Conservation (phyloP, 2,888 invertebrate genomes). For the Minunthozetes semirufus region DNA sequence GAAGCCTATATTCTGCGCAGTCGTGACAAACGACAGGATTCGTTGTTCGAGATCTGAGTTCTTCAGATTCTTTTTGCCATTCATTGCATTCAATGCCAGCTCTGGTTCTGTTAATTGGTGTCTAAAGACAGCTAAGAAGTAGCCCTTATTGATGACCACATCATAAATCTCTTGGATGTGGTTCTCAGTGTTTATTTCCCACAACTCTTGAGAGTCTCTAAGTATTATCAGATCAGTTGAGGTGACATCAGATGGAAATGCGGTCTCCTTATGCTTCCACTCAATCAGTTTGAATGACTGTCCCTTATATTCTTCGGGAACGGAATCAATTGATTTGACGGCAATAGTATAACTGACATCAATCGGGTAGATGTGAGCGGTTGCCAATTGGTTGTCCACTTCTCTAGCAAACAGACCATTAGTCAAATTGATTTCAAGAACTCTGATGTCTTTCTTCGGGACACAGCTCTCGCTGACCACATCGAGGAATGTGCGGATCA, state of each 20-base stretch:
- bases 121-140: neutral
- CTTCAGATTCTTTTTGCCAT: neutral
- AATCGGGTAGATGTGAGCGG: conserved; percentile 25
- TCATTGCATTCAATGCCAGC: conserved; percentile 5
- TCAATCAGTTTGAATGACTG: conserved; percentile 18
- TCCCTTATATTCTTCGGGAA: neutral
- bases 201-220: neutral
- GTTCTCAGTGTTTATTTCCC: neutral
- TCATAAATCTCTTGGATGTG: neutral
- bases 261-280: conserved; percentile 7
- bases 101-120: conserved; percentile 16
- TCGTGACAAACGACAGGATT: neutral
- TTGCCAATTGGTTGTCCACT: conserved; percentile 18
- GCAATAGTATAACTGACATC: conserved; percentile 26
- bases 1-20: neutral
- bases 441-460: conserved; percentile 60
- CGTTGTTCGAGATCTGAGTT: neutral
- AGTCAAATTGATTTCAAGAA: conserved; percentile 57
- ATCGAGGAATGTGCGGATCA: conserved; percentile 54
- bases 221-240: conserved; percentile 3
- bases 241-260: conserved; percentile 18
- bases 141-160: neutral
- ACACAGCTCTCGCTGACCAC: conserved; percentile 68
- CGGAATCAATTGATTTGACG: neutral
- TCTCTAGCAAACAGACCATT: conserved; percentile 9